Base-by-base conservation (phyloP, 2,888 invertebrate species). In the Suillia variegata region DNA sequence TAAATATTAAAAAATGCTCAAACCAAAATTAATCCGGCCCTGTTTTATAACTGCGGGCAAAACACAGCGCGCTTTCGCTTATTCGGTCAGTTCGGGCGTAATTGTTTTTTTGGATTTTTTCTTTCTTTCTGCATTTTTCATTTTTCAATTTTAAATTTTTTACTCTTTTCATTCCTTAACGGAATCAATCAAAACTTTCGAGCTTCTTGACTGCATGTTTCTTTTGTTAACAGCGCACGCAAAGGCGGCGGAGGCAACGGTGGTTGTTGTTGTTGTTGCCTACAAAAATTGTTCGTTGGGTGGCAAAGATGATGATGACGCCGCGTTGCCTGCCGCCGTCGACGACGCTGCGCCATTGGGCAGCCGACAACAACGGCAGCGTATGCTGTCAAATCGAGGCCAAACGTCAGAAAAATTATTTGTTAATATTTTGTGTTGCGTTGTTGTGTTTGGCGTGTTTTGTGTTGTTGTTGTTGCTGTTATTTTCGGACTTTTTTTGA, bases 51-150 rank as follows among this genome's bases (percentile, higher is more conserved):
- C n/a, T n/a, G n/a, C n/a, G n/a, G n/a, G n/a, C n/a, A n/a, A n/a
- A n/a, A n/a, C n/a, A 31, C 31, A 31, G 31, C 31, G 6, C 6
- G 42, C 54, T n/a, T 15, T 24, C 20, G 13, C 18, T 49, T 17
- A 12, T 12, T 5, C 42, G 54, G 38, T 54, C 54, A 54, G 54
- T 38, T 34, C n/a, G n/a, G 17, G 24, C 38, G 54, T 42, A 54
- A 54, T 54, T 54, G 42, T 54, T 54, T 54, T 13, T 21, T 21
- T 26, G 34, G 12, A 22, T 21, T 21, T 49, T 21, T 21, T 13
- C 12, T 22, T 49, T 49, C n/a, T n/a, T n/a, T n/a, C 20, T 22
- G 13, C 12, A 13, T 49, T 49, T 49, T 22, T 49, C n/a, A 21
- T 10, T 6, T n/a, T n/a, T n/a, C n/a, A n/a, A n/a, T n/a, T n/a